Evolutionary conservation across 2,797 vertebrate genomes (phyloP).

Genomic region (Anas capensis): DNA sequence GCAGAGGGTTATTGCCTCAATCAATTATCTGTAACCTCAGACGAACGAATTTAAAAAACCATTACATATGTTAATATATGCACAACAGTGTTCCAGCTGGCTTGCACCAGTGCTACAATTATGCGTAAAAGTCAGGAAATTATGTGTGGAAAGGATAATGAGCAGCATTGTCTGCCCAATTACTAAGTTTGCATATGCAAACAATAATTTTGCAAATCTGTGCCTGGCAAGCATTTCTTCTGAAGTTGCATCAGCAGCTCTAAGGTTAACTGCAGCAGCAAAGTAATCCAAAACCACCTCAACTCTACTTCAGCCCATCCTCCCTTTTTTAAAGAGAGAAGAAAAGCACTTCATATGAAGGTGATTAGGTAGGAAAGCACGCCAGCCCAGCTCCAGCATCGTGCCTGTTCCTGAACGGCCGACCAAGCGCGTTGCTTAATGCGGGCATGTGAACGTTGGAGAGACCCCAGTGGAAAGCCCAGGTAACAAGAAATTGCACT

Average conservation of each 20-base stretch:
- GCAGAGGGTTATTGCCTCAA: neutral
- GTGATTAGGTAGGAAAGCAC: accelerated
- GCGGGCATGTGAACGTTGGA: accelerated
- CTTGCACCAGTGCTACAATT: slow-evolving; percentile 3
- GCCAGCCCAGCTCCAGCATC: neutral
- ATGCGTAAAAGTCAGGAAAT: slow-evolving; percentile 31
- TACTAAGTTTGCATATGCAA: slow-evolving; percentile 45
- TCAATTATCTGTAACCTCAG: slow-evolving; percentile 25
- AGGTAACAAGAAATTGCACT: neutral
- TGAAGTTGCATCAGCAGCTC: neutral
- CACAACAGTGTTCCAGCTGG: slow-evolving; percentile 46
- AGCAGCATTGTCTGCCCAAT: slow-evolving; percentile 59
- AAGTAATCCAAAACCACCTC: neutral
- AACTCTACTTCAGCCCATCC: neutral
- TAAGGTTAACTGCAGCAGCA: neutral
- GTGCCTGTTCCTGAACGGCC: accelerated
- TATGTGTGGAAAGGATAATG: slow-evolving; percentile 55
- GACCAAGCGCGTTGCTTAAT: accelerated
- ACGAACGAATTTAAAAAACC: neutral
- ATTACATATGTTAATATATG: slow-evolving; percentile 1
- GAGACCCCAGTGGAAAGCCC: neutral
- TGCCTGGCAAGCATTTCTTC: neutral
- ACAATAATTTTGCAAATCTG: slow-evolving; percentile 20
- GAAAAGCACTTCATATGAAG: neutral
- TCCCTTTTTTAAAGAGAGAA: neutral